phyloP scores from a whole-genome alignment of 2,797 vertebrate genomes.

The Rhabdomys pumilio region DNA sequence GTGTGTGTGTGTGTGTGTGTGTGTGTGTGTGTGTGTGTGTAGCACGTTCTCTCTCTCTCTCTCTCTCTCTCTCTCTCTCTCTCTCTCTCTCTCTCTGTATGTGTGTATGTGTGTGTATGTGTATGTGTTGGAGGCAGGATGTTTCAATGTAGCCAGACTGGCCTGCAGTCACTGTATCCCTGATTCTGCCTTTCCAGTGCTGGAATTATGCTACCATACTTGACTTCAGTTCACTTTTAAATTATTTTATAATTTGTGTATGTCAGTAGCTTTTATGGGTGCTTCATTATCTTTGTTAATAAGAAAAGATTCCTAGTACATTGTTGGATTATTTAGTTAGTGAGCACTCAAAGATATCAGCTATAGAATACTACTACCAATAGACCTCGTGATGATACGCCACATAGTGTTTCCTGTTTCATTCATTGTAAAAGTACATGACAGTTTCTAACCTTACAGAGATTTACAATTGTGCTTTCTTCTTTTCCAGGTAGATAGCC shows the following conservation, averaged over 20 bases:
- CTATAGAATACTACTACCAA: slow-evolving; percentile 3
- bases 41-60: no score
- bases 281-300: neutral
- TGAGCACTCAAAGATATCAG: slow-evolving; percentile 2
- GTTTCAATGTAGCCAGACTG: neutral
- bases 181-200: neutral
- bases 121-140: neutral
- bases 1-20: neutral
- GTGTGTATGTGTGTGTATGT: neutral
- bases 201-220: neutral
- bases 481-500: slow-evolving; percentile 26
- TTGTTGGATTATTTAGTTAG: slow-evolving; percentile 40
- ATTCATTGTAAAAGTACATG: slow-evolving; percentile 55
- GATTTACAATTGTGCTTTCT: neutral
- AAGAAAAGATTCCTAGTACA: slow-evolving; percentile 9
- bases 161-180: neutral
- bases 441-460: slow-evolving; percentile 39
- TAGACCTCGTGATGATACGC: slow-evolving; percentile 13
- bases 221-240: neutral
- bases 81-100: neutral
- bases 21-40: neutral
- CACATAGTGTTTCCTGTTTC: slow-evolving; percentile 44
- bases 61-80: no score
- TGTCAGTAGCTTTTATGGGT: neutral
- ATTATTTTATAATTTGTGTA: neutral